Conservation (phyloP, 1,140 invertebrate genomes). For the Gryllus bimaculatus region DNA sequence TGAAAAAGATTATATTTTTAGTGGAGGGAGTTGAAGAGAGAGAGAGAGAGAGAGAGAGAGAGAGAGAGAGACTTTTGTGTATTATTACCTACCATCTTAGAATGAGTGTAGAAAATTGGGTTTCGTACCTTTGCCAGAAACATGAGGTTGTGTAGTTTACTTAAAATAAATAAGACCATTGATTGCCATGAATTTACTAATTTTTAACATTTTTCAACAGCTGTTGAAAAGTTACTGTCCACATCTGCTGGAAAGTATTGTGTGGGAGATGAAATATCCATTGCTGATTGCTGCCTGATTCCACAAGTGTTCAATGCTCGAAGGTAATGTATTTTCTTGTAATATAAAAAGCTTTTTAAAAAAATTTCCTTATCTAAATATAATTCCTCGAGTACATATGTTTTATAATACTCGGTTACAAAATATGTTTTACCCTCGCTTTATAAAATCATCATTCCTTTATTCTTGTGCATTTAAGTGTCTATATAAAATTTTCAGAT, state of each 20-base stretch:
- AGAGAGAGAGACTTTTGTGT: too few species aligned
- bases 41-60: too few species aligned
- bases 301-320: slow-evolving; percentile 88
- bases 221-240: slow-evolving; percentile 77
- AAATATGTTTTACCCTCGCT: too few species aligned
- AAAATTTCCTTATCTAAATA: too few species aligned
- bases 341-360: too few species aligned
- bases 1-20: background rate
- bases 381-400: too few species aligned
- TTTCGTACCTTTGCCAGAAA: background rate
- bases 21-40: background rate
- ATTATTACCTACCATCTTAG: too few species aligned
- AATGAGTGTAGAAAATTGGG: background rate
- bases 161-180: background rate
- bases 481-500: too few species aligned
- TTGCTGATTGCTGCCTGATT: slow-evolving; percentile 91
- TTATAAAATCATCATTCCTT: too few species aligned
- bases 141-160: background rate
- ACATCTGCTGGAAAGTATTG: slow-evolving; percentile 85
- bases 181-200: background rate
- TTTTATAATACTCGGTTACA: too few species aligned
- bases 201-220: slow-evolving; percentile 36
- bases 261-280: slow-evolving; percentile 83
- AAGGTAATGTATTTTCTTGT: slow-evolving; percentile 40
- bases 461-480: too few species aligned